A percentile compares a stretch with the other conserved stretches of the same genome.
Conservation (phyloP, 1,140 invertebrate species). For the Hestina assimilis region DNA sequence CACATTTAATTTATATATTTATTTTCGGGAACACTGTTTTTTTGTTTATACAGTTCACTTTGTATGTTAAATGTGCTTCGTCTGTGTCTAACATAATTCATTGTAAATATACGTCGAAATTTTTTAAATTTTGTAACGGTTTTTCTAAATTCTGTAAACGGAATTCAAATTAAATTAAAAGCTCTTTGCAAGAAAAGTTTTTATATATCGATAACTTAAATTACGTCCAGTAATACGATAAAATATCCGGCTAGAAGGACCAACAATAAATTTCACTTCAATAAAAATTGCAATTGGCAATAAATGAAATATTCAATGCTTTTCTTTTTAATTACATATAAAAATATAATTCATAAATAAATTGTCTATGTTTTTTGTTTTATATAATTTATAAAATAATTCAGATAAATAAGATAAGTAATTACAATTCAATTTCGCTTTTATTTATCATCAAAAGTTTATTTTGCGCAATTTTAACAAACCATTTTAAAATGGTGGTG, state of each 20-base stretch:
- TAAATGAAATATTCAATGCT: too few relatives aligned
- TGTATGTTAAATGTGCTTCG: conserved; percentile 12
- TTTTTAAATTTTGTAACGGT: not conserved
- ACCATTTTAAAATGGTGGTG: too few relatives aligned
- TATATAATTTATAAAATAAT: not conserved
- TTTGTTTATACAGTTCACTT: conserved; percentile 35
- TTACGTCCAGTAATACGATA: not conserved
- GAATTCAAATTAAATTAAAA: too few relatives aligned
- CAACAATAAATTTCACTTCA: conserved; percentile 1
- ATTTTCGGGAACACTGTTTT: conserved; percentile 42
- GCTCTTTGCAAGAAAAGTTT: too few relatives aligned
- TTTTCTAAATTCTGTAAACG: too few relatives aligned
- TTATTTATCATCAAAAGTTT: too few relatives aligned
- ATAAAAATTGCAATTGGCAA: too few relatives aligned
- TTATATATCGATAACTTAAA: too few relatives aligned
- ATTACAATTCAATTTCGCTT: too few relatives aligned
- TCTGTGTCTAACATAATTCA: not conserved
- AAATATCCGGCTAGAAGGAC: conserved; percentile 1
- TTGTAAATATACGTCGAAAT: conserved; percentile 1
- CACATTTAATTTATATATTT: conserved; percentile 42
- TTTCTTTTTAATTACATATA: too few relatives aligned
- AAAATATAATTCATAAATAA: too few relatives aligned
- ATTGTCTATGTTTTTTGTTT: not conserved
- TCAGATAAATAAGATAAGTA: not conserved
- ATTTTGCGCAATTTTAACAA: too few relatives aligned